Evolutionary conservation across 2,888 invertebrate genomes (phyloP).

Genomic region (Aporophyla nigra): DNA sequence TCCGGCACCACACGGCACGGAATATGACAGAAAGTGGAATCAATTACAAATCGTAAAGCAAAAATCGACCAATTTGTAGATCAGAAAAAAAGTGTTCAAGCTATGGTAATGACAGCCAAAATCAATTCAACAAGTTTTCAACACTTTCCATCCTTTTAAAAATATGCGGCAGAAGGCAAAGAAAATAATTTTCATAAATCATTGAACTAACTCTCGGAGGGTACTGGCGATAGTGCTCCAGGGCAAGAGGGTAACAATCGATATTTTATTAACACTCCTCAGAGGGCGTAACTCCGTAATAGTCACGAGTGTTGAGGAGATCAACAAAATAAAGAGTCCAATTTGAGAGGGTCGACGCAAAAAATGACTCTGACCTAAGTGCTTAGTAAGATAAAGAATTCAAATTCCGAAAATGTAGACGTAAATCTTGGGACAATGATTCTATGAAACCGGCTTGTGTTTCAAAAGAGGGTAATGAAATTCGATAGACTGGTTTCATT

Average conservation of each 20-base stretch:
- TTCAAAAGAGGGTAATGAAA: conserved; percentile 5
- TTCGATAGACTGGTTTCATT: background rate
- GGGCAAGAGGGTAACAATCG: conserved; percentile 55
- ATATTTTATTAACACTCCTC: conserved; percentile 64
- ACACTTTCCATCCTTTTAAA: conserved; percentile 48
- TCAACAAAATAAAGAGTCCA: conserved; percentile 55
- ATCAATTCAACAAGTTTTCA: conserved; percentile 58
- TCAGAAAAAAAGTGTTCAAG: background rate
- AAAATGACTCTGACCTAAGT: conserved; percentile 44
- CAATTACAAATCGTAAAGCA: background rate
- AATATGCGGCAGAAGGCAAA: conserved; percentile 53
- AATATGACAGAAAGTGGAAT: background rate
- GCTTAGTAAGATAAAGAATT: conserved; percentile 49
- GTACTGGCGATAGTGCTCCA: conserved; percentile 38
- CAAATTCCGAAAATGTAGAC: conserved; percentile 43
- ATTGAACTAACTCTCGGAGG: conserved; percentile 31
- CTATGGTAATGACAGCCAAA: conserved; percentile 36
- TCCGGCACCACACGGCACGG: too few species aligned
- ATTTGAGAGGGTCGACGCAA: conserved; percentile 56
- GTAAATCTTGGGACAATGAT: conserved; percentile 19
- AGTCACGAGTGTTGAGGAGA: conserved; percentile 49
- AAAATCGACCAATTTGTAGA: background rate
- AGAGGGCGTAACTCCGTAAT: conserved; percentile 56
- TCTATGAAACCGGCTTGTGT: conserved; percentile 1
- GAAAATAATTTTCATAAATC: conserved; percentile 65